Evolutionary conservation across 2,113 vertebrate genomes (phyloP), one percentile per base, ranked within the genome.

Genomic region (Triplophysa tibetana): DNA sequence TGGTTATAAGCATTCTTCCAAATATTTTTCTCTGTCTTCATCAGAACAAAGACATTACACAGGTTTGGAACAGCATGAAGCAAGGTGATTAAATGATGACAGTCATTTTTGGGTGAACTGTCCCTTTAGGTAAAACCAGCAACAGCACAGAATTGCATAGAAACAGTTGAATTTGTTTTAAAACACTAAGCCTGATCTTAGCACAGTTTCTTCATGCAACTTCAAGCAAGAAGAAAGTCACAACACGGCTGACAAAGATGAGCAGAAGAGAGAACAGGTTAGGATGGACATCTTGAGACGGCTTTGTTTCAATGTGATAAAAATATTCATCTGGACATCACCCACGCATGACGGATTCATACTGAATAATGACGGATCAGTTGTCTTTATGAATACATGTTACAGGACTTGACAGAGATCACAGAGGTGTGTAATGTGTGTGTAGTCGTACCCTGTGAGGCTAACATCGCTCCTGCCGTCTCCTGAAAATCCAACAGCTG

Each of bases 401-500:
- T 50, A 50, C 48, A 50, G 48, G 4, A 50, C 10, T 70, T 43
- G 17, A 8, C 58, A 9, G 19, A 29, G 24, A 10, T 63, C 8
- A 16, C 8, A 54, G 41, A 38, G 33, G 7, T 38, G 38, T 6
- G 13, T 14, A 16, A 7, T 33, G 0, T 1, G 33, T 7, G 0
- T 38, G 33, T 33, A 41, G 56, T 56, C 9, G 19, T 95, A 98
- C 97, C 97, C 95, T 98, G 97, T 0, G 98, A 99, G 38, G 98
- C 98, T 86, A 99, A 81, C 98, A 99, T 98, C 86, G 98, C 96
- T 5, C 96, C 97, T 0, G 97, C 97, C 0, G 98, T 99, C 89
- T 99, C 97, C 79, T 99, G 98, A 88, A 99, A 99, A 89, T 99
- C 97, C 86, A 99, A 87, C 84, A 99, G 91, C 78, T 99, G 97